Evolutionary conservation across 2,113 vertebrate species (phyloP), one percentile per base, ranked within the genome.

Genomic region (Epinephelus fuscoguttatus): DNA sequence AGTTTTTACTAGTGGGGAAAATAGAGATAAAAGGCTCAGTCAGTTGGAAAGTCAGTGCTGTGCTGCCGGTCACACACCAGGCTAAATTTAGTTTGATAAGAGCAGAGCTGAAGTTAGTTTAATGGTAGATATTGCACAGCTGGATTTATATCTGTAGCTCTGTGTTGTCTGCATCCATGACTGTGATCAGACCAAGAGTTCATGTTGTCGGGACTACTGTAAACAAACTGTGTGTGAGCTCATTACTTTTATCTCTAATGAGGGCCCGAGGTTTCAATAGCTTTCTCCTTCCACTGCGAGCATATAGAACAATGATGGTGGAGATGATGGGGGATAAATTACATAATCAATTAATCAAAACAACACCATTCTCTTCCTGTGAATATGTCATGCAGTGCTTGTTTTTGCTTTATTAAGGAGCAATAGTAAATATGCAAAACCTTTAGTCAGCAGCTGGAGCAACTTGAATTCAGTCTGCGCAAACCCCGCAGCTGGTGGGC

Each of bases 21-120:
- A 21, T 42, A 17, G 25, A 76, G 23, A 75, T 21, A 53, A 75
- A 83, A 30, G 37, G 33, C 33, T 84, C 40, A 56, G n/a, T 77
- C 40, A 17, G 67, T 73, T 59, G 49, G 4, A 27, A 56, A 67
- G 62, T 50, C 55, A 52, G 14, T 9, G 63, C 55, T 37, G 53
- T 4, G 17, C 55, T 23, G 47, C 30, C 10, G 10, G 6, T 67
- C n/a, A 50, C 23, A 67, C 57, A 63, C 17, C 15, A 4, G 5
- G 19, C 25, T 75, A 21, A 23, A 50, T 23, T n/a, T 60, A 23
- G 23, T 61, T 18, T 75, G 59, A 68, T 40, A 61, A 23, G 21
- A 50, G 23, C 55, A 49, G 1, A 82, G 70, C 25, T 59, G 2
- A 45, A 59, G 45, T 45, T 45, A 45, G 42, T 45, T 55, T 5